Evolutionary conservation across 2,113 vertebrate genomes (phyloP), one percentile per base, ranked within the genome.

Genomic region (Pluvialis apricaria): DNA sequence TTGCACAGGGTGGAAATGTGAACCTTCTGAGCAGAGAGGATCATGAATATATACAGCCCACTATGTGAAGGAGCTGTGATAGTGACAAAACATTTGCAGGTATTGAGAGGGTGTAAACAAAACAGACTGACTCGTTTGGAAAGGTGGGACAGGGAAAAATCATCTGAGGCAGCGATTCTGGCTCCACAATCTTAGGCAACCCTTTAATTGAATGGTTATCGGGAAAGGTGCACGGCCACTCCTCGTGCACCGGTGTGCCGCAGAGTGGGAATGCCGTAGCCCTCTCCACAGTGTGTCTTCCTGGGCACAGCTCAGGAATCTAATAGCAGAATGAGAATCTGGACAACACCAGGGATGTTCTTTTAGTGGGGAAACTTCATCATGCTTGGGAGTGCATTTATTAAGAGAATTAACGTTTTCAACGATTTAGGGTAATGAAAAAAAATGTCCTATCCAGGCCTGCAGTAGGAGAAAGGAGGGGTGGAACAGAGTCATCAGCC

Each of bases 201-300:
- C n/a, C 47, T 91, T 71, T 85, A 82, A 64, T 68, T 68, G 47
- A 79, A 75, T 54, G 44, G 7, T 80, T 65, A 32, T 32, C 62
- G 66, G 45, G 70, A 65, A 47, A 51, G 26, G n/a, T 49, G 18
- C 38, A 3, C 1, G 5, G 68, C 71, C 15, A 5, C 32, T 82
- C 10, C 6, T 34, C 3, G 0, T 26, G 31, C 34, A 24, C 9
- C 24, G 0, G 0, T 16, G 44, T 49, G 16, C 62, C 1, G 3
- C n/a, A 24, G 51, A 13, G 32, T 62, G 73, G 51, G 71, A 62
- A 11, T n/a, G 1, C 7, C 58, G 55, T 36, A 11, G 31, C 34
- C 24, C 20, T 44, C 68, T 68, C 36, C 72, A 62, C 55, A 49
- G 80, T 18, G 4, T 25, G 11, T 26, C 38, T 32, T 72, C 38